These are phyloP conservation scores for Chionodraco myersi DNA, from an alignment of 2,113 vertebrate genomes.

Conservation along the genomic window DNA sequence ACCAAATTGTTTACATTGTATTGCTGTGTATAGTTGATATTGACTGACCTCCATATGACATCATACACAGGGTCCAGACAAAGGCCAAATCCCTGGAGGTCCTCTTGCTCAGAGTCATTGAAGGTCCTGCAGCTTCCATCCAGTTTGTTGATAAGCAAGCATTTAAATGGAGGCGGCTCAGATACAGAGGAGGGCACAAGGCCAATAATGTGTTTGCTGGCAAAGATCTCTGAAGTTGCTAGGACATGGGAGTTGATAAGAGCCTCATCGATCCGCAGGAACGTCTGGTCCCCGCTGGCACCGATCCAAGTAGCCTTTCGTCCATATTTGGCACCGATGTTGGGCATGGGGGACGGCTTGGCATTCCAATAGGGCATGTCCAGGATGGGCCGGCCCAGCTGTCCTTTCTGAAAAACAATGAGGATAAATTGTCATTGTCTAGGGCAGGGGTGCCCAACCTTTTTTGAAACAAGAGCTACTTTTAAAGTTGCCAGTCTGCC, in stretches of 20 bases:
- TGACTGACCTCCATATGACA: conserved; percentile 96
- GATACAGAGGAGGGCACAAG: conserved; percentile 94
- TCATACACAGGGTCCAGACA: conserved; percentile 99
- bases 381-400: conserved; percentile 95
- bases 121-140: conserved; percentile 99
- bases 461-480: too few relatives aligned
- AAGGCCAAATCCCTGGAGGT: conserved; percentile 96
- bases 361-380: conserved; percentile 99
- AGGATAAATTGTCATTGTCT: background rate
- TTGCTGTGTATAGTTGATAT: background rate
- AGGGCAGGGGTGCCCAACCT: background rate
- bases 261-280: conserved; percentile 96
- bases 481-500: too few relatives aligned
- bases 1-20: background rate
- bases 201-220: conserved; percentile 98
- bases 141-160: conserved; percentile 98
- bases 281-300: conserved; percentile 98
- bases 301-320: conserved; percentile 99
- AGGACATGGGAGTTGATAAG: conserved; percentile 99
- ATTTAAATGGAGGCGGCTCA: conserved; percentile 97
- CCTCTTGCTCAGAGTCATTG: conserved; percentile 98
- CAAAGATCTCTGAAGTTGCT: conserved; percentile 98
- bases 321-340: conserved; percentile 97
- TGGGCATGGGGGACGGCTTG: conserved; percentile 97
- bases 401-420: conserved; percentile 90